These are phyloP conservation scores for Saxidomus purpurata DNA, from an alignment of 1,140 invertebrate species.

Conservation along the genomic window DNA sequence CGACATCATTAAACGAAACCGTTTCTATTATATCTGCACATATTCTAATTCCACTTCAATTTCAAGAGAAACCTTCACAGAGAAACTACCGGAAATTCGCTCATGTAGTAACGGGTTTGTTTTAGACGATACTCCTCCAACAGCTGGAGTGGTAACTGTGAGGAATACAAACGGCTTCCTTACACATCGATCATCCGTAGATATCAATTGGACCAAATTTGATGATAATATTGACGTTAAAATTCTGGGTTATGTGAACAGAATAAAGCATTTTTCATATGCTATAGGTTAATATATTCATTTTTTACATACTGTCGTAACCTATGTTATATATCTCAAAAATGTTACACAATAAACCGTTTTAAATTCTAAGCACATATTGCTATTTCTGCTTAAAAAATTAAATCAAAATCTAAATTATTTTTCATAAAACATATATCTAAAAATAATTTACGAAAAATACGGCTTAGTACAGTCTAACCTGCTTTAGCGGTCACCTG, in stretches of 20 bases:
- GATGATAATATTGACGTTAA: constrained; percentile 8
- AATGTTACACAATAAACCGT: too few relatives aligned
- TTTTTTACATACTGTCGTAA: not conserved
- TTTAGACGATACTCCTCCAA: constrained; percentile 46
- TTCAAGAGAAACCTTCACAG: constrained; percentile 15
- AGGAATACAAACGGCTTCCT: constrained; percentile 28
- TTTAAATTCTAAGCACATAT: too few relatives aligned
- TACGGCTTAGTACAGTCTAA: too few relatives aligned
- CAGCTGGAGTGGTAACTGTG: constrained; percentile 27
- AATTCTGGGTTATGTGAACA: constrained; percentile 33
- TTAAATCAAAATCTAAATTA: too few relatives aligned
- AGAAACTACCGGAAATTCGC: constrained; percentile 45
- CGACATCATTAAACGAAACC: not conserved
- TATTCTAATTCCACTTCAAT: constrained; percentile 23
- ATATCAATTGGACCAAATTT: constrained; percentile 51
- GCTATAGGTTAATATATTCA: constrained; percentile 51
- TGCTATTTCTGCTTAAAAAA: too few relatives aligned
- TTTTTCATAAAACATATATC: too few relatives aligned
- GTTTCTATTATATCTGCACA: constrained; percentile 53
- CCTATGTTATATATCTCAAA: not conserved
- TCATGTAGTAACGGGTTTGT: constrained; percentile 67
- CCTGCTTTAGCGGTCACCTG: too few relatives aligned
- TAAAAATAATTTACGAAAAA: too few relatives aligned
- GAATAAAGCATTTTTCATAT: constrained; percentile 47
- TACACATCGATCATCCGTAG: not conserved